Conservation (phyloP, 2,888 invertebrate species). For the Cordilura impudica region DNA sequence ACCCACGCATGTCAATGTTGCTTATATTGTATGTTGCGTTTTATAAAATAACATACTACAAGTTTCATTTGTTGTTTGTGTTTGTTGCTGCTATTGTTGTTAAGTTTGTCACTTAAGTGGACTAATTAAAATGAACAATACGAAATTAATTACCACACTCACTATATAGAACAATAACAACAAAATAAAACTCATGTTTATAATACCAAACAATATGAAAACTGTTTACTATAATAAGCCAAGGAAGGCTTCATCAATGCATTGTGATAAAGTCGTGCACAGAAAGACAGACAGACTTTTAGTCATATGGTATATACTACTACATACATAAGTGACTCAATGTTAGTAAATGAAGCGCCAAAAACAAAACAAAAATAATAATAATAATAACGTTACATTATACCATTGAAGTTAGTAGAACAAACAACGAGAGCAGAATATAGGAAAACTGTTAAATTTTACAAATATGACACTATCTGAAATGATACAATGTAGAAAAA, state of each 20-base stretch:
- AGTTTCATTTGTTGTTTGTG: constrained; percentile 24
- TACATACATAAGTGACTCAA: background rate
- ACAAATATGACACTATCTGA: constrained; percentile 15
- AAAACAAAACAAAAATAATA: constrained; percentile 1
- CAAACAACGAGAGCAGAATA: background rate
- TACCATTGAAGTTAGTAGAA: background rate
- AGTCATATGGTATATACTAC: background rate
- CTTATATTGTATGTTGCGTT: background rate
- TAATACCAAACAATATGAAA: constrained; percentile 3
- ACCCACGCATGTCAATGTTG: constrained; percentile 5
- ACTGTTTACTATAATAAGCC: constrained; percentile 24
- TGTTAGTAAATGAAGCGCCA: background rate
- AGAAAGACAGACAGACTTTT: background rate
- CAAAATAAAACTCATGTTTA: constrained; percentile 33
- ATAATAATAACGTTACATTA: constrained; percentile 29
- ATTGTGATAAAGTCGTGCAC: background rate
- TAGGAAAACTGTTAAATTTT: background rate
- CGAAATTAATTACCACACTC: constrained; percentile 65
- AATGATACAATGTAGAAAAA: background rate
- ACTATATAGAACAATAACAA: constrained; percentile 39
- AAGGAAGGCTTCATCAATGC: constrained; percentile 35
- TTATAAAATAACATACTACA: background rate
- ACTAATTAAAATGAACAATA: constrained; percentile 66
- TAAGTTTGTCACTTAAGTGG: constrained; percentile 61
- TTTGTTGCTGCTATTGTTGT: constrained; percentile 45